phyloP scores from a whole-genome alignment of 2,888 invertebrate species.

The Sesia apiformis region DNA sequence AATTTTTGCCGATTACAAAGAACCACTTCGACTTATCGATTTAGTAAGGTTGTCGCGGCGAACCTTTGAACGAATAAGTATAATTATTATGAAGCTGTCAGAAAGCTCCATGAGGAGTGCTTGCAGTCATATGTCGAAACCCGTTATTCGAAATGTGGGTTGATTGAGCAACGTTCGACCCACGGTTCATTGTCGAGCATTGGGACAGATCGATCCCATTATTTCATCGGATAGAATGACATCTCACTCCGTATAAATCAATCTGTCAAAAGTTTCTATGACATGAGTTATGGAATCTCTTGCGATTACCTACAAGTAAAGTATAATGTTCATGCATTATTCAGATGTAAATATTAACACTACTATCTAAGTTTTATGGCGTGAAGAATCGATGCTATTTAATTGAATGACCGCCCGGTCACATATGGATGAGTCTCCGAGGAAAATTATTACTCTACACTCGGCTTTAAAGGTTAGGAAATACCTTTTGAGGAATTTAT shows the following conservation, averaged over 20 bases:
- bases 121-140: conserved; percentile 38
- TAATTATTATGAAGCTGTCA: too few relatives aligned
- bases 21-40: too few relatives aligned
- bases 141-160: conserved; percentile 30
- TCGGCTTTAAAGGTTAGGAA: conserved; percentile 6
- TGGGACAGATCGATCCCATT: conserved; percentile 46
- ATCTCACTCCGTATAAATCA: conserved; percentile 33
- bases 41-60: too few relatives aligned
- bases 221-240: conserved; percentile 24
- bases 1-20: conserved; percentile 6
- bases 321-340: too few relatives aligned
- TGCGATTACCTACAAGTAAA: background rate
- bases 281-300: conserved; percentile 6
- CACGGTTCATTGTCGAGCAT: conserved; percentile 55
- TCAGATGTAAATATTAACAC: background rate
- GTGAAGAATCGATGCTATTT: conserved; percentile 17
- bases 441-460: conserved; percentile 8
- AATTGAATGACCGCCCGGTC: conserved; percentile 9
- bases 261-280: conserved; percentile 13
- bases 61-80: too few relatives aligned
- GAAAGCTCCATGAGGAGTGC: conserved; percentile 16
- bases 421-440: conserved; percentile 11
- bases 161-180: conserved; percentile 50
- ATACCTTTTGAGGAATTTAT: conserved; percentile 5
- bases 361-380: background rate